phyloP scores from a whole-genome alignment of 2,113 vertebrate species.

The Thamnophis sirtalis region DNA sequence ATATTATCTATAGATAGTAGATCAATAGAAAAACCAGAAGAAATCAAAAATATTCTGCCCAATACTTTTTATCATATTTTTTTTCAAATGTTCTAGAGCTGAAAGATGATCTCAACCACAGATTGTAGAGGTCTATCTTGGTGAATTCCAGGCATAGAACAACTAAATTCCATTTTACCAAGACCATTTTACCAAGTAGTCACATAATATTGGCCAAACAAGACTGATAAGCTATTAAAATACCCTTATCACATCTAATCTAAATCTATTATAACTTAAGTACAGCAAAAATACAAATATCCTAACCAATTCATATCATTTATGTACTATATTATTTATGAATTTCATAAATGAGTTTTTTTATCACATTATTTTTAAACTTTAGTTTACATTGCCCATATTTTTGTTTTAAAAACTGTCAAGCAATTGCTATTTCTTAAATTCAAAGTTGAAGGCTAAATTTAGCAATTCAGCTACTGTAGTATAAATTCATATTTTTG shows the following conservation, averaged over 20 bases:
- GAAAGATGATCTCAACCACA: neutral
- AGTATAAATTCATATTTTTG: neutral
- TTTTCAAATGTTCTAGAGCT: neutral
- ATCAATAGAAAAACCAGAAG: neutral
- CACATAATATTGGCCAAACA: neutral
- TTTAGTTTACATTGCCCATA: neutral
- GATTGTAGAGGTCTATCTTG: neutral
- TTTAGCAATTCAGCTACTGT: neutral
- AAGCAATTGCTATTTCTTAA: neutral
- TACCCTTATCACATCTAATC: neutral
- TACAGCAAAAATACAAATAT: neutral
- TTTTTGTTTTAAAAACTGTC: accelerated
- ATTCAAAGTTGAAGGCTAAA: neutral
- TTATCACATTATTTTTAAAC: neutral
- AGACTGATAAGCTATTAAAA: constrained; percentile 5
- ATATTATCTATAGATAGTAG: neutral
- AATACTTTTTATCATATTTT: neutral
- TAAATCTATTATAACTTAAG: neutral
- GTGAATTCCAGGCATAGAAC: neutral
- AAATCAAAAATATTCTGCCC: neutral
- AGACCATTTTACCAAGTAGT: neutral
- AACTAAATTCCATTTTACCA: neutral
- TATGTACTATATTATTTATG: neutral
- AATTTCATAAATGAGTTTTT: neutral
- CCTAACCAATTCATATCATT: neutral